Evolutionary conservation across 2,113 vertebrate genomes (phyloP).

Genomic region (Plotosus lineatus): DNA sequence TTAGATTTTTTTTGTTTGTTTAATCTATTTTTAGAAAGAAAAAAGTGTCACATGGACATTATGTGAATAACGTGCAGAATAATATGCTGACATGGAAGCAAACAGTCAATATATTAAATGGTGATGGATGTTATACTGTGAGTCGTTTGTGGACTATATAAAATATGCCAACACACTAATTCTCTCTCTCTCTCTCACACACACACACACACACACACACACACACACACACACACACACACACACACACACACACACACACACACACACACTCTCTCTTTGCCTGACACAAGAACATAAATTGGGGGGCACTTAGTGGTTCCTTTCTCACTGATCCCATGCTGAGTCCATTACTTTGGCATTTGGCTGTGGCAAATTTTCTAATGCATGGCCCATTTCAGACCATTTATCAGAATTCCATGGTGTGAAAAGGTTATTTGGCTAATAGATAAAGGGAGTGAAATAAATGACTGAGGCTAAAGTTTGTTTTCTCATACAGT

Average conservation of each 20-base stretch:
- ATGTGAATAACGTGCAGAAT: conserved; percentile 15
- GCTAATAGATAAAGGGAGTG: conserved; percentile 50
- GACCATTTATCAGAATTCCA: conserved; percentile 48
- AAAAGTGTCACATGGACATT: no score
- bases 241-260: neutral
- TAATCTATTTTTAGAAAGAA: no score
- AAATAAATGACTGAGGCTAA: conserved; percentile 48
- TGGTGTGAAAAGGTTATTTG: conserved; percentile 49
- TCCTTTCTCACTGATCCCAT: conserved; percentile 15
- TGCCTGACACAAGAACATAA: conserved; percentile 18
- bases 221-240: neutral
- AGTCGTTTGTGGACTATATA: neutral
- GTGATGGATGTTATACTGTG: conserved; percentile 18
- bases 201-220: neutral
- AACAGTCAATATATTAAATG: neutral
- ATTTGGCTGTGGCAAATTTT: conserved; percentile 42
- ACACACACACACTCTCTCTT: neutral
- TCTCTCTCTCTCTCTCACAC: no score
- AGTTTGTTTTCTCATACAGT: conserved; percentile 16
- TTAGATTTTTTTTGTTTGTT: no score
- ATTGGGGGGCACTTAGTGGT: conserved; percentile 19
- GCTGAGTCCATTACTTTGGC: conserved; percentile 39
- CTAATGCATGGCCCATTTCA: conserved; percentile 37
- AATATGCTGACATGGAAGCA: conserved; percentile 1
- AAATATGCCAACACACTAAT: conserved; percentile 25